Conservation (phyloP, 2,797 vertebrate genomes). For the Pelobates cultripes region DNA sequence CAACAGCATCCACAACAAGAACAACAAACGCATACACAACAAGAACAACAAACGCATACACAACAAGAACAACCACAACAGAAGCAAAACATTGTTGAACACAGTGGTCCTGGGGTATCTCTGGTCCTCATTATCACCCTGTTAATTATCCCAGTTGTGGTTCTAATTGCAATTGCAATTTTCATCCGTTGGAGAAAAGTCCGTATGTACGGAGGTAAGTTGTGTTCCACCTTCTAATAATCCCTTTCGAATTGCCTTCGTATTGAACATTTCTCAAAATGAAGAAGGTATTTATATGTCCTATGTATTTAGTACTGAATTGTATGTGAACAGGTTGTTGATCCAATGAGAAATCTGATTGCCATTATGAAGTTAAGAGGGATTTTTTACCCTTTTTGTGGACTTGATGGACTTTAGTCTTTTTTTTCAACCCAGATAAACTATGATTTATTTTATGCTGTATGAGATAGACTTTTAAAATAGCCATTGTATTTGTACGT, state of each 20-base stretch:
- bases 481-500: conserved; percentile 55
- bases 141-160: conserved; percentile 83
- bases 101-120: conserved; percentile 73
- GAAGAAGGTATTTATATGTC: background rate
- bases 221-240: conserved; percentile 32
- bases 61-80: conserved; percentile 55
- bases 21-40: background rate
- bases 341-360: no score
- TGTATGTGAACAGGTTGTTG: no score
- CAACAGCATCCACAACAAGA: conserved; percentile 58
- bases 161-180: conserved; percentile 81
- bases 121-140: conserved; percentile 86
- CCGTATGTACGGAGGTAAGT: conserved; percentile 79
- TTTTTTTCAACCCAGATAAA: no score
- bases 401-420: no score
- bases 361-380: no score
- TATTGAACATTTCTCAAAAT: conserved; percentile 13
- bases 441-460: background rate
- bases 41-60: background rate
- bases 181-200: conserved; percentile 90
- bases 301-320: background rate
- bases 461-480: conserved; percentile 35
- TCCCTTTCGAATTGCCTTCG: conserved; percentile 27
- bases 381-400: no score
- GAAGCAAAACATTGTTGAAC: conserved; percentile 68